These are phyloP conservation scores for Haliclystus octoradiatus DNA, from an alignment of 30 jellyfish, hydroid and myxozoan species.

Conservation along the genomic window DNA sequence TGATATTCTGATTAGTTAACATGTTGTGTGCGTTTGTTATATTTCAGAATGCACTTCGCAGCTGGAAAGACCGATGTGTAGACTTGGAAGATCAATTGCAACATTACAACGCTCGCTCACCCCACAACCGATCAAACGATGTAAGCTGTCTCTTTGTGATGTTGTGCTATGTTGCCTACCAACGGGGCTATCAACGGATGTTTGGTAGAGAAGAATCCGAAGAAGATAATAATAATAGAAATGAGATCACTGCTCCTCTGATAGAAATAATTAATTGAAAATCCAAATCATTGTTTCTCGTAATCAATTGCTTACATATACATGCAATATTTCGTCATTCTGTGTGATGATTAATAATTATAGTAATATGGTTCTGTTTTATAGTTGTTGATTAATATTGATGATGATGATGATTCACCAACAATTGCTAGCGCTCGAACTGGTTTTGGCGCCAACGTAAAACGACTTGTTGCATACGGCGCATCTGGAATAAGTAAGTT, in stretches of 20 bases:
- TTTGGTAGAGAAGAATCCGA: constrained; percentile 26
- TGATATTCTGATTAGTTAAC: too few relatives aligned
- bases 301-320: too few relatives aligned
- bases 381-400: constrained; percentile 41
- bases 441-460: constrained; percentile 19
- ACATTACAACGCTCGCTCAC: not conserved
- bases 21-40: not conserved
- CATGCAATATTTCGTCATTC: too few relatives aligned
- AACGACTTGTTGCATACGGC: constrained; percentile 28
- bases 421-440: constrained; percentile 42
- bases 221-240: constrained; percentile 5
- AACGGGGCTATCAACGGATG: not conserved
- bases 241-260: not conserved
- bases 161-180: too few relatives aligned
- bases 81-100: constrained; percentile 39
- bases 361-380: too few relatives aligned
- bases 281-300: too few relatives aligned
- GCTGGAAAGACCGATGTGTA: constrained; percentile 49
- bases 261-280: not conserved
- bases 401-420: constrained; percentile 38
- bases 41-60: constrained; percentile 33
- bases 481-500: constrained; percentile 51
- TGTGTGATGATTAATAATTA: too few relatives aligned
- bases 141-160: too few relatives aligned
- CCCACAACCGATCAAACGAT: not conserved